A percentile compares a stretch with the other conserved stretches of the same genome.
phyloP scores from a whole-genome alignment of 1,140 invertebrate species.

The Euschistus heros region DNA sequence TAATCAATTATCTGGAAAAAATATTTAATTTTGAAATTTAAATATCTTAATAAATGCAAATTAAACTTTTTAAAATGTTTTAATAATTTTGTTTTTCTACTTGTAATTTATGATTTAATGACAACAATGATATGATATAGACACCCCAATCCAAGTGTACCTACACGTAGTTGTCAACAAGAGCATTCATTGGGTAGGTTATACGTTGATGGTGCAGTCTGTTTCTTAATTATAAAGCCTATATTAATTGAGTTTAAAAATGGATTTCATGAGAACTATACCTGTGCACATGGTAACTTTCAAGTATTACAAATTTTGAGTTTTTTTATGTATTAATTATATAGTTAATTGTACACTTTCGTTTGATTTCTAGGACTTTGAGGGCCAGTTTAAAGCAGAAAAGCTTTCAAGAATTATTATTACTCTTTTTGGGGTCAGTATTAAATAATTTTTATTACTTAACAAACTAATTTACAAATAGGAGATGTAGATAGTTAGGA shows the following conservation, averaged over 20 bases:
- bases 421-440: slow-evolving; percentile 67
- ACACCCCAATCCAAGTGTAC: no score
- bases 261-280: slow-evolving; percentile 23
- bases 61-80: no score
- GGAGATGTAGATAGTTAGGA: no score
- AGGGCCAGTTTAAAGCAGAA: slow-evolving; percentile 80
- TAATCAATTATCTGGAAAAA: neutral
- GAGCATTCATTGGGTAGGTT: no score
- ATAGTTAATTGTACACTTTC: neutral
- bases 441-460: neutral
- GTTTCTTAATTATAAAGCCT: no score
- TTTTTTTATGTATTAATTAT: neutral
- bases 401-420: slow-evolving; percentile 80
- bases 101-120: no score
- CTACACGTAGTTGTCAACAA: no score
- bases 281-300: slow-evolving; percentile 22
- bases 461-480: no score
- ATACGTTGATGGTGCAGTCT: no score
- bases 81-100: no score
- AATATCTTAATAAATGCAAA: neutral
- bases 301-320: neutral
- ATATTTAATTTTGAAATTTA: neutral
- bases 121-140: no score
- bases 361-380: slow-evolving; percentile 61
- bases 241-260: neutral